Base-by-base conservation (phyloP, 2,888 invertebrate species). In the Drosophila mimica region DNA sequence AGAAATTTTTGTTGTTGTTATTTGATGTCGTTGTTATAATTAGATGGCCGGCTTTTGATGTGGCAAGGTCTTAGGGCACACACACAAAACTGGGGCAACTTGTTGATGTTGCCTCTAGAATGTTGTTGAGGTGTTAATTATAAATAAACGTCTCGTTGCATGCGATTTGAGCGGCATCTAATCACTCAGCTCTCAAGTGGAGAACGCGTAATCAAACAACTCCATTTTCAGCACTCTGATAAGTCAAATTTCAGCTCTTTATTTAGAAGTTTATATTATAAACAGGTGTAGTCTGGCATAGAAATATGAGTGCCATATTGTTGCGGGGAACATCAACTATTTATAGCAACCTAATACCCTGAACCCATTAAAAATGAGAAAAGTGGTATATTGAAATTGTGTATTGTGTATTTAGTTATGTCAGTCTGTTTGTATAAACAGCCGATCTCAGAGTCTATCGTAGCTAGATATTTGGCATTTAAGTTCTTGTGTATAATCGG, bases 51-150 rank as follows among this genome's bases (percentile, higher is more conserved):
- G 43, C 53, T 28, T 67, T 28, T 69, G 31, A 11, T 43, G 38
- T 25, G 67, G 73, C 89, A 79, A 81, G 81, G 82, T 78, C 85
- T 73, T 59, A 79, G 85, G 76, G 73, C 82, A 31, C 38, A 13
- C 49, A 52, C 72, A 68, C 38, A 57, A 33, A 82, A 78, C 53
- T 87, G 84, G 76, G 68, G 82, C 88, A 85, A 89, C 86, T 88
- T 88, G 85, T 89, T 89, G 87, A 73, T 84, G 75, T 51, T 46
- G 77, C 59, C 36, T 64, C 49, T 59, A 8, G 25, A 46, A 25
- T 40, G 48, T 31, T 66, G 48, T 40, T 70, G 66, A 76, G 76
- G 74, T 82, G 81, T 72, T 62, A 65, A 87, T 70, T 79, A 72
- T 89, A 86, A 86, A 88, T 76, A 89, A 86, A 83, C 34, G 20